Base-by-base conservation (phyloP, 2,797 vertebrate species). In the Sebastiscus tertius region DNA sequence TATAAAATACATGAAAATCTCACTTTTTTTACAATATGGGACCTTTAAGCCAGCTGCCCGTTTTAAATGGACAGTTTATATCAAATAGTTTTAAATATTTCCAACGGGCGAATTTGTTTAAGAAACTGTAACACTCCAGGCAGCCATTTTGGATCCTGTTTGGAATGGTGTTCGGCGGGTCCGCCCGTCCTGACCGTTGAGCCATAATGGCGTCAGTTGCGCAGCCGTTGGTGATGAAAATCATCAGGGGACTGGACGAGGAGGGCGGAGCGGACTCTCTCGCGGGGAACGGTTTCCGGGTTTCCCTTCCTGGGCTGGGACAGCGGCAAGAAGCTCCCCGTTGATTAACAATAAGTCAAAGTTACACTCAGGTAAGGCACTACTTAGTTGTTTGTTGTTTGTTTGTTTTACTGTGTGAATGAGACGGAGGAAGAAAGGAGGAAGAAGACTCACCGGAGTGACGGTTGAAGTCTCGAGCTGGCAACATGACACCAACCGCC, bases 301-400 rank as follows among this genome's bases (percentile, higher is more conserved):
- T 93, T 92, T 93, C 89, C 88, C 91, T 96, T 96, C 94, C 94
- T 95, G 94, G 94, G 93, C 87, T 94, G 94, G 92, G 89, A 92
- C 91, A 87, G 88, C 73, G 83, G 85, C 85, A 70, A 91, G 81
- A 91, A 79, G 85, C 39, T 42, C 80, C 67, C 81, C 66, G 80
- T 80, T 78, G 81, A 66, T 75, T 85, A 89, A 82, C 83, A 22
- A 75, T 79, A 81, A 60, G 64, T 85, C 71, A 89, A 80, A 93
- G 72, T 92, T 87, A 86, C 80, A 10, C 62, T 61, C 93, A 96
- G 96, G 96, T 96, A 96, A 96, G 95, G 29, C 29, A 27, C 78
- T 20, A 60, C 18, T n/a, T n/a, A 13, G 59, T 60, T 33, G 42
- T 80, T 77, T 29, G n/a, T 42, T n/a, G 6, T 31, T 18, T 20